These are phyloP conservation scores for Elachura formosa DNA, from an alignment of 2,113 vertebrate genomes.

Conservation along the genomic window DNA sequence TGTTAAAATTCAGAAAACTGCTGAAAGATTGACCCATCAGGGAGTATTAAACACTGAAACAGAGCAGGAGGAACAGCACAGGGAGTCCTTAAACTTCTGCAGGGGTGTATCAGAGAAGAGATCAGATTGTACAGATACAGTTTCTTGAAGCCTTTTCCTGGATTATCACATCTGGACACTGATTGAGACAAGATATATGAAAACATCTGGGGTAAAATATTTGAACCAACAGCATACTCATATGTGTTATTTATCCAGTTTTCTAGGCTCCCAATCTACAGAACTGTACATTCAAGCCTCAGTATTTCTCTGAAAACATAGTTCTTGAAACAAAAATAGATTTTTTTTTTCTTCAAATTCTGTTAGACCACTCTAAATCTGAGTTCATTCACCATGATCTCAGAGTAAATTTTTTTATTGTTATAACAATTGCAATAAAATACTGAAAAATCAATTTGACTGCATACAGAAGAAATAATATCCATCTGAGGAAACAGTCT, in stretches of 20 bases:
- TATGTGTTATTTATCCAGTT: not conserved
- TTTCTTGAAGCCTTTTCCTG: not conserved
- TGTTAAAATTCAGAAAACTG: not conserved
- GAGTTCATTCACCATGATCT: not conserved
- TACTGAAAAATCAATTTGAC: not conserved
- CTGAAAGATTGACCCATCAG: not conserved
- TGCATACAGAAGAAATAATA: not conserved
- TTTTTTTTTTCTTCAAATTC: not conserved
- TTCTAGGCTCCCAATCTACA: not conserved
- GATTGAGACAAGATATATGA: not conserved
- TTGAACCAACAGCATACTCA: not conserved
- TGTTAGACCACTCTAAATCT: not conserved
- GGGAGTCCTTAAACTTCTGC: not conserved
- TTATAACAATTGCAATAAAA: not conserved
- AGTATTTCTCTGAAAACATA: not conserved
- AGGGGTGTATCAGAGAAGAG: not conserved
- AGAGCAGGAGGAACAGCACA: not conserved
- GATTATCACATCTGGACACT: not conserved
- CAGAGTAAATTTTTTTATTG: not conserved
- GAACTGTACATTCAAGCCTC: not conserved
- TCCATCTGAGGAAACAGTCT: not conserved
- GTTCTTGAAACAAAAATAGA: not conserved
- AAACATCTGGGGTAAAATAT: not conserved
- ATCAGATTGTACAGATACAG: too few relatives aligned
- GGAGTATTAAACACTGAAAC: not conserved